Evolutionary conservation across 2,797 vertebrate species (phyloP).

Genomic region (Amazonetta brasiliensis): DNA sequence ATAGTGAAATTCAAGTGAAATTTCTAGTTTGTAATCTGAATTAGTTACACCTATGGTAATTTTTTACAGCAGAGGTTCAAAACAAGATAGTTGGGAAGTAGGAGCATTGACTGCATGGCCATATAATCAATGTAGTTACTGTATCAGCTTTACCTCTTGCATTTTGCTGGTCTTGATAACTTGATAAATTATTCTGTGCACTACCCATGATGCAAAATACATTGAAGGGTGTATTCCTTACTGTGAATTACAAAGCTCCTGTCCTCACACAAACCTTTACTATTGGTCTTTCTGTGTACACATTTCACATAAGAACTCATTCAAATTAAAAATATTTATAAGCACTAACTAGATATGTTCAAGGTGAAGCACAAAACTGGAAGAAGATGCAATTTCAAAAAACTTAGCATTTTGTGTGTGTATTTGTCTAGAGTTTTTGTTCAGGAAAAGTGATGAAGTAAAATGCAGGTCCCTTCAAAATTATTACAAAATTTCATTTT

Average conservation of each 20-base stretch:
- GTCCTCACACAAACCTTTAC: not conserved
- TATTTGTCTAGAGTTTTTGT: not conserved
- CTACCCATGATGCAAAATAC: accelerated
- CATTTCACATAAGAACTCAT: not conserved
- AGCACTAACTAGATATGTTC: accelerated
- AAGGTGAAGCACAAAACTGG: not conserved
- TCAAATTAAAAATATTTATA: not conserved
- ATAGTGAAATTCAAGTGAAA: not conserved
- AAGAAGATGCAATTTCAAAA: not conserved
- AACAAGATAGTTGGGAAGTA: not conserved
- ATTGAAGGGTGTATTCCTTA: not conserved
- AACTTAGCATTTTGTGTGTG: not conserved
- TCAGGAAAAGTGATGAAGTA: not conserved
- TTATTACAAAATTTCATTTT: not conserved
- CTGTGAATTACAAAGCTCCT: not conserved
- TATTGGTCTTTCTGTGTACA: not conserved
- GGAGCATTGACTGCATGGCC: accelerated
- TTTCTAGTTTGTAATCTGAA: not conserved
- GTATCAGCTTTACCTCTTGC: not conserved
- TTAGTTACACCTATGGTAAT: not conserved
- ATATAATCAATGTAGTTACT: not conserved
- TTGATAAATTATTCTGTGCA: accelerated
- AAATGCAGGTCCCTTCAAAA: not conserved
- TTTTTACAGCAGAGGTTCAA: not conserved
- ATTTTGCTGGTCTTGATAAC: not conserved